Evolutionary conservation across 2,888 invertebrate species (phyloP).

Genomic region (Mesorhabditis belari): DNA sequence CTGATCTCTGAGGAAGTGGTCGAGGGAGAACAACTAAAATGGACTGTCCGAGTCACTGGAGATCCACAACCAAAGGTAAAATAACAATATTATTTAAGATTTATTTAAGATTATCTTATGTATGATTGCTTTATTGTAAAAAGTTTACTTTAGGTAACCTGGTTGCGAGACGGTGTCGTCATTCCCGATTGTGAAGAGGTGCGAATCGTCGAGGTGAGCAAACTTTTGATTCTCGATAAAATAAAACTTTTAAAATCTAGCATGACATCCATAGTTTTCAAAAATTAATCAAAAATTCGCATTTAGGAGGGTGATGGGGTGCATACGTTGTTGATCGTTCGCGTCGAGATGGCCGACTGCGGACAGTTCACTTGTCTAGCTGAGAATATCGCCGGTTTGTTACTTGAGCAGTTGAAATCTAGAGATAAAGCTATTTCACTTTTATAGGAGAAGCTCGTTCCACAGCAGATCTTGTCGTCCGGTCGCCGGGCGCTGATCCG

Average conservation of each 20-base stretch:
- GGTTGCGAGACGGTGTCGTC: constrained; percentile 72
- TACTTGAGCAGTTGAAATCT: constrained; percentile 1
- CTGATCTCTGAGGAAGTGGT: constrained; percentile 50
- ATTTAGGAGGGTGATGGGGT: constrained; percentile 50
- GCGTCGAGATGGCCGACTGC: constrained; percentile 89
- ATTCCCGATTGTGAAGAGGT: constrained; percentile 51
- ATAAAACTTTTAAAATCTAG: background rate
- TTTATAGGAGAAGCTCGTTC: constrained; percentile 14
- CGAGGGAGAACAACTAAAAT: constrained; percentile 45
- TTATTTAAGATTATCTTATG: background rate
- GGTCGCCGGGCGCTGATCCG: constrained; percentile 40
- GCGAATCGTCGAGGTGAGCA: constrained; percentile 39
- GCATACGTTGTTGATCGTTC: constrained; percentile 74
- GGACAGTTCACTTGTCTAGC: constrained; percentile 87
- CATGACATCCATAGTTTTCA: background rate
- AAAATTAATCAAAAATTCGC: constrained; percentile 1
- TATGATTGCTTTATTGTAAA: background rate
- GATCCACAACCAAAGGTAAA: constrained; percentile 88
- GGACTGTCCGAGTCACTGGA: constrained; percentile 67
- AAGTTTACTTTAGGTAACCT: constrained; percentile 16
- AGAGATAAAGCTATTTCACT: background rate
- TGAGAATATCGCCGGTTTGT: constrained; percentile 89
- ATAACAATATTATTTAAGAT: constrained; percentile 61
- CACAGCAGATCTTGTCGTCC: constrained; percentile 70
- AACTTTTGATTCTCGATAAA: too few species aligned